Evolutionary conservation across 2,888 invertebrate genomes (phyloP).

Genomic region (Acanthoscelides obtectus): DNA sequence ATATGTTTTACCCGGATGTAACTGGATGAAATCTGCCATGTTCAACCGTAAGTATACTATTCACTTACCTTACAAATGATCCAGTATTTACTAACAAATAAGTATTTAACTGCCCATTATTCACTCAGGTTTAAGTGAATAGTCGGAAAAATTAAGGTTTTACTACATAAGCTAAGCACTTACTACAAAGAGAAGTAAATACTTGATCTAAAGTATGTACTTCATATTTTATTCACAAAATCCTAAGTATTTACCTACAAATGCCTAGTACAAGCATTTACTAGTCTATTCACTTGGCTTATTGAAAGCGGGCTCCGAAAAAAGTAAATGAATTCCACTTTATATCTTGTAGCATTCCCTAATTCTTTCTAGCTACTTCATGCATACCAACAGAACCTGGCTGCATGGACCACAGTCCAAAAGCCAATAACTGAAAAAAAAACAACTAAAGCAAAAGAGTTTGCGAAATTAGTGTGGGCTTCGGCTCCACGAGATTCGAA

Average conservation of each 20-base stretch:
- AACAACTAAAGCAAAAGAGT: too few species aligned
- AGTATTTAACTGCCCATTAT: constrained; percentile 7
- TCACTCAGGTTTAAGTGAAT: constrained; percentile 12
- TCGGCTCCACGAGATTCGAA: too few species aligned
- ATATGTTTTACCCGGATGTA: constrained; percentile 10
- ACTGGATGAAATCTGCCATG: constrained; percentile 13
- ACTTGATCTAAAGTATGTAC: constrained; percentile 9
- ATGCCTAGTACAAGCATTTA: constrained; percentile 4
- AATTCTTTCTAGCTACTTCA: too few species aligned
- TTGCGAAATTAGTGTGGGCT: too few species aligned
- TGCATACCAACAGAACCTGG: too few species aligned
- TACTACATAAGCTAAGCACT: constrained; percentile 13
- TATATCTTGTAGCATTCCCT: too few species aligned
- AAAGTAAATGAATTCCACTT: too few species aligned
- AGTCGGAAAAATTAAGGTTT: constrained; percentile 12
- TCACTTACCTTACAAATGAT: constrained; percentile 12
- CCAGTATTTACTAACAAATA: constrained; percentile 12
- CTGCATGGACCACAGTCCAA: too few species aligned
- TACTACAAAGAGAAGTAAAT: constrained; percentile 14
- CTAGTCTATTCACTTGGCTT: constrained; percentile 9
- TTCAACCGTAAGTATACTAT: constrained; percentile 8
- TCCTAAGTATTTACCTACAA: constrained; percentile 13
- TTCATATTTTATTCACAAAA: constrained; percentile 15
- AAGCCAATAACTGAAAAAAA: too few species aligned
- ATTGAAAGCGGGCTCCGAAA: too few species aligned